phyloP scores from a whole-genome alignment of 2,113 vertebrate genomes.

The Trichechus manatus region DNA sequence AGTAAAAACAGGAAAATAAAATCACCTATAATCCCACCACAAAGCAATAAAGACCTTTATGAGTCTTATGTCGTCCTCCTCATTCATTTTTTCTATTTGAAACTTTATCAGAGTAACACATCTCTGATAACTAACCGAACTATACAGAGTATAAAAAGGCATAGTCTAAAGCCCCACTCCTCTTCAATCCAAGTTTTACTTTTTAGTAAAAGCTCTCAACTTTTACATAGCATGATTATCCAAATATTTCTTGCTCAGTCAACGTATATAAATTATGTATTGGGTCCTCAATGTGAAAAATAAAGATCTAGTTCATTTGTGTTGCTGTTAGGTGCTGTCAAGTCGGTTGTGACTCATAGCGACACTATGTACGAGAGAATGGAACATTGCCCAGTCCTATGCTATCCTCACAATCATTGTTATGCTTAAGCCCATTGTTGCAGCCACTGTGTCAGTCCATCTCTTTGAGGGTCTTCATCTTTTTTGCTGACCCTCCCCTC shows the following conservation, averaged over 20 bases:
- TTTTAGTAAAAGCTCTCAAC: not conserved
- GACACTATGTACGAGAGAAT: no score
- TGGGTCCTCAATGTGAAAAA: not conserved
- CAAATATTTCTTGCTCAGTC: not conserved
- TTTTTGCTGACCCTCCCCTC: no score
- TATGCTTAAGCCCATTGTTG: no score
- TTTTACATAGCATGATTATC: not conserved
- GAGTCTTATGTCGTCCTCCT: not conserved
- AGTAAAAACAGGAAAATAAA: constrained; percentile 18
- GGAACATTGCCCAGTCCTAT: no score
- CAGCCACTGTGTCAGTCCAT: no score
- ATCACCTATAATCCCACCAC: not conserved
- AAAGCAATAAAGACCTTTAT: not conserved
- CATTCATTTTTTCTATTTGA: not conserved
- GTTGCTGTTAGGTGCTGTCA: no score
- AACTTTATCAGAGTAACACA: not conserved
- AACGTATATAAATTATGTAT: not conserved
- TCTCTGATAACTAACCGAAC: not conserved
- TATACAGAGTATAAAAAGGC: not conserved
- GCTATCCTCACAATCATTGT: no score
- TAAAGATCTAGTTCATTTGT: not conserved
- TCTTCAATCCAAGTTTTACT: not conserved
- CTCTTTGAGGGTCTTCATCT: no score
- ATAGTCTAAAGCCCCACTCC: not conserved
- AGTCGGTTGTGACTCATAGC: no score